Evolutionary conservation across 2,888 invertebrate species (phyloP).

Genomic region (Punctoribates punctum): DNA sequence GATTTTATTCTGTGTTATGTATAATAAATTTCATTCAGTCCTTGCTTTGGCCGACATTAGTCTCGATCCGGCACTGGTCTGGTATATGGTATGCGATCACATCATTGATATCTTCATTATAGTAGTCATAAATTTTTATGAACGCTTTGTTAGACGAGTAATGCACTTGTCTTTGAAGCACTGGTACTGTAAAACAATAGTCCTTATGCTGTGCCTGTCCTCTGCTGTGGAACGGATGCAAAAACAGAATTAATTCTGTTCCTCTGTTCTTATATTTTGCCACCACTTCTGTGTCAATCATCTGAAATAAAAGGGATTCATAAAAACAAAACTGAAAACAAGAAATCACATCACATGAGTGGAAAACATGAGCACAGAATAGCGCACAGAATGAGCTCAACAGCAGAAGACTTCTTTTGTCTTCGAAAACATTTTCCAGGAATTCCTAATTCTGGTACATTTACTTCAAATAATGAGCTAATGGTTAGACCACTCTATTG

Average conservation of each 20-base stretch:
- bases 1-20: not conserved
- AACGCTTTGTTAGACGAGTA: not conserved
- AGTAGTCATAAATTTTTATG: conserved; percentile 21
- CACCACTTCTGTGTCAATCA: conserved; percentile 9
- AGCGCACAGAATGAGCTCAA: no score
- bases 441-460: no score
- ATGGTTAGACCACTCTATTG: no score
- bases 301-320: not conserved
- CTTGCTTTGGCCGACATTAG: no score
- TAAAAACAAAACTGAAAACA: not conserved
- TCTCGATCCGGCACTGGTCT: not conserved
- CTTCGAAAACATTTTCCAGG: no score
- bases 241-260: not conserved
- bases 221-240: conserved; percentile 6
- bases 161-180: not conserved
- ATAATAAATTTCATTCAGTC: not conserved
- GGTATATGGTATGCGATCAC: not conserved
- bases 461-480: no score
- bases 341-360: not conserved
- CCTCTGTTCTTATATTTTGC: not conserved
- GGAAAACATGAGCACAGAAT: no score
- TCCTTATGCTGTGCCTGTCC: no score
- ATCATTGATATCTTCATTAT: conserved; percentile 24
- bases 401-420: no score
- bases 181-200: conserved; percentile 19